A percentile compares a stretch with the other conserved stretches of the same genome.
These are phyloP conservation scores for Opisthograptis luteolata DNA, from an alignment of 2,888 invertebrate species.

Conservation along the genomic window DNA sequence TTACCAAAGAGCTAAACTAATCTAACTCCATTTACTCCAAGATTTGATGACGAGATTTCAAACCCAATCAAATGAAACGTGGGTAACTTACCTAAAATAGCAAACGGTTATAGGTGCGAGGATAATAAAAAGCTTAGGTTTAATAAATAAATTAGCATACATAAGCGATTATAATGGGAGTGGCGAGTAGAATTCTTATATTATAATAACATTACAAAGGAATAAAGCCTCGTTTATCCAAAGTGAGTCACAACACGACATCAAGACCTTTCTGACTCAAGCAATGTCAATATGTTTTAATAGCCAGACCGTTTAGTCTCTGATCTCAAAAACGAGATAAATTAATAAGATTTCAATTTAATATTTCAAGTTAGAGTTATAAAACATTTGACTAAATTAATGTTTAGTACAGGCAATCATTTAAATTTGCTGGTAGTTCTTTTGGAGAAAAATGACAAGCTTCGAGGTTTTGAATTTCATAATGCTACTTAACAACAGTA, in stretches of 20 bases:
- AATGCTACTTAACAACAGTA: too few species aligned
- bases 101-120: slow-evolving; percentile 12
- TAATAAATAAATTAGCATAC: slow-evolving; percentile 21
- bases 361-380: background rate
- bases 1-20: too few species aligned
- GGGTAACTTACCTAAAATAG: slow-evolving; percentile 13
- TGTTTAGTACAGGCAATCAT: too few species aligned
- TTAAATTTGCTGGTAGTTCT: too few species aligned
- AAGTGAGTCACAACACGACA: slow-evolving; percentile 29
- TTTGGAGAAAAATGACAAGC: too few species aligned
- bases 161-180: slow-evolving; percentile 27
- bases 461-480: too few species aligned
- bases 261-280: slow-evolving; percentile 31
- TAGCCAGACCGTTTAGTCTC: slow-evolving; percentile 2
- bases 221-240: slow-evolving; percentile 12
- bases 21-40: too few species aligned
- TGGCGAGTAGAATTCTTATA: slow-evolving; percentile 24
- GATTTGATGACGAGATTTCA: too few species aligned
- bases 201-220: slow-evolving; percentile 18
- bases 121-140: slow-evolving; percentile 17
- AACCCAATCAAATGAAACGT: slow-evolving; percentile 12
- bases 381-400: too few species aligned
- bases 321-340: background rate
- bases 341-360: background rate
- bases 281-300: slow-evolving; percentile 25